These are phyloP conservation scores for Melangyna quadrimaculata DNA, from an alignment of 2,888 invertebrate genomes.

Conservation along the genomic window DNA sequence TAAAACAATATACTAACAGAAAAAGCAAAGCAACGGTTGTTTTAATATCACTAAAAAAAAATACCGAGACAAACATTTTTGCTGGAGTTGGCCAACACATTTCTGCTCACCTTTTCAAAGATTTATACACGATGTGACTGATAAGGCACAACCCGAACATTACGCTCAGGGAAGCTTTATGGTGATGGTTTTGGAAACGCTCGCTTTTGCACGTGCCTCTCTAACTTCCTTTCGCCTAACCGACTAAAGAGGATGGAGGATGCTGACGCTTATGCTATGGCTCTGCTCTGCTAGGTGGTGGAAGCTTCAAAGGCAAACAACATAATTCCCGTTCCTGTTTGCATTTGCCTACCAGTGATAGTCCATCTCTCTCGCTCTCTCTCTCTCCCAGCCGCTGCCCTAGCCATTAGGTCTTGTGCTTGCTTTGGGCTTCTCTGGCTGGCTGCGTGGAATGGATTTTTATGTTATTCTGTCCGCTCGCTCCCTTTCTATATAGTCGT, in stretches of 20 bases:
- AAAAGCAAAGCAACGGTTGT: slow-evolving; percentile 45
- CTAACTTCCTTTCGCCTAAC: not conserved
- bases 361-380: not conserved
- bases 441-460: slow-evolving; percentile 52
- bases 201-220: slow-evolving; percentile 66
- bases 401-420: not conserved
- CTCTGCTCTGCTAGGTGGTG: not conserved
- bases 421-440: not conserved
- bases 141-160: slow-evolving; percentile 71
- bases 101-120: slow-evolving; percentile 68
- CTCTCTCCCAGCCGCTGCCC: not conserved
- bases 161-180: slow-evolving; percentile 62
- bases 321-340: slow-evolving; percentile 63
- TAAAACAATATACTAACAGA: slow-evolving; percentile 23
- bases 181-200: slow-evolving; percentile 61
- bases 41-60: slow-evolving; percentile 68
- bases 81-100: slow-evolving; percentile 65
- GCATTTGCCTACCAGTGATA: slow-evolving; percentile 24
- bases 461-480: slow-evolving; percentile 39
- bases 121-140: slow-evolving; percentile 69
- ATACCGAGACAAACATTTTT: slow-evolving; percentile 65
- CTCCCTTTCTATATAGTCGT: not conserved
- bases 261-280: not conserved
- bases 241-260: not conserved
- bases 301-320: slow-evolving; percentile 67